Percentiles rank a stretch among this genome's conserved stretches.
Conservation (phyloP, 2,888 invertebrate genomes). For the Campoplex nolae region DNA sequence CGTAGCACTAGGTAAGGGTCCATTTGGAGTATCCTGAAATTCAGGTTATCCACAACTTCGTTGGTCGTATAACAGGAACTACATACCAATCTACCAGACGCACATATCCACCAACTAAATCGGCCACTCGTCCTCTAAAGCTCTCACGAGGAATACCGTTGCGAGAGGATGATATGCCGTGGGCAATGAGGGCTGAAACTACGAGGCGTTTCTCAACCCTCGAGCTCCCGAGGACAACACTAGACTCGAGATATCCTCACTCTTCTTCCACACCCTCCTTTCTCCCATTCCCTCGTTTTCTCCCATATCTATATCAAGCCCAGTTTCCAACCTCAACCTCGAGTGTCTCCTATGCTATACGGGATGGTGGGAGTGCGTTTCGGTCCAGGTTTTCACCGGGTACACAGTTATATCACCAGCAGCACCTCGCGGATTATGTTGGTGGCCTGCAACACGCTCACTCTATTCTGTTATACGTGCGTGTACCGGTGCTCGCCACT, state of each 20-base stretch:
- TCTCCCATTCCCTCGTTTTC: not conserved
- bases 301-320: slow-evolving; percentile 16
- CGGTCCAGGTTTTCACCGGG: slow-evolving; percentile 28
- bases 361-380: slow-evolving; percentile 26
- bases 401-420: slow-evolving; percentile 21
- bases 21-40: slow-evolving; percentile 40
- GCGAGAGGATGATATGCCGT: slow-evolving; percentile 2
- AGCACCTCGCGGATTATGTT: not conserved
- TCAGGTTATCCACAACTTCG: slow-evolving; percentile 12
- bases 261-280: slow-evolving; percentile 2
- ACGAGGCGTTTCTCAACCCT: slow-evolving; percentile 33
- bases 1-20: slow-evolving; percentile 32
- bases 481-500: slow-evolving; percentile 6
- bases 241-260: slow-evolving; percentile 26
- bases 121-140: not conserved
- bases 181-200: slow-evolving; percentile 46
- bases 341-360: slow-evolving; percentile 10
- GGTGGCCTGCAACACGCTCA: slow-evolving; percentile 5
- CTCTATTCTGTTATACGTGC: not conserved
- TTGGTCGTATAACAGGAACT: not conserved
- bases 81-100: slow-evolving; percentile 30
- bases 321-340: slow-evolving; percentile 14
- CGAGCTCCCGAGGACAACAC: slow-evolving; percentile 10
- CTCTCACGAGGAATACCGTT: slow-evolving; percentile 17
- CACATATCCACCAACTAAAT: slow-evolving; percentile 18